phyloP scores from a whole-genome alignment of 1,140 invertebrate genomes.

The Hyphantria cunea region DNA sequence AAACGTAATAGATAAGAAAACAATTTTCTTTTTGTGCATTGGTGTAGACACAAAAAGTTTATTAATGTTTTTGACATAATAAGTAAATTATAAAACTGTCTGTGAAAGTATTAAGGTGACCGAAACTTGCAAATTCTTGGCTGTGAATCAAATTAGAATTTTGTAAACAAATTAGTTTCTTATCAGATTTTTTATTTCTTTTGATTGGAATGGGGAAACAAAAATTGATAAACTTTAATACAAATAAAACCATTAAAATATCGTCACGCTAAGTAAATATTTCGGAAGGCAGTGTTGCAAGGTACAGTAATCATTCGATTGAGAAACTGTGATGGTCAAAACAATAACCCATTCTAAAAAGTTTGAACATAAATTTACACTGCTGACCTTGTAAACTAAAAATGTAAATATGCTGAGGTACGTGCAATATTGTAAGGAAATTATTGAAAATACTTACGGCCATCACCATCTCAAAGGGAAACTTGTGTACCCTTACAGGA shows the following conservation, averaged over 20 bases:
- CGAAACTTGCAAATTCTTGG: too few relatives aligned
- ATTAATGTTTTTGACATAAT: too few relatives aligned
- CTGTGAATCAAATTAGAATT: too few relatives aligned
- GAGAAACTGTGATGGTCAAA: conserved; percentile 14
- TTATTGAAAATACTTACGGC: conserved; percentile 87
- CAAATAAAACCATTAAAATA: conserved; percentile 12
- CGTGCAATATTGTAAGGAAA: not conserved
- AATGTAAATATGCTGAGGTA: too few relatives aligned
- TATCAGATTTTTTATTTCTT: too few relatives aligned
- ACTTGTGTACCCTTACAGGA: conserved; percentile 97
- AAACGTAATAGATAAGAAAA: too few relatives aligned
- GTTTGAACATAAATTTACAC: not conserved
- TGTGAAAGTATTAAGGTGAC: too few relatives aligned
- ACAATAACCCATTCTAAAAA: not conserved
- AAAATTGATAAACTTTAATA: not conserved
- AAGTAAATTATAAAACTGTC: too few relatives aligned
- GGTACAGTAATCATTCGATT: conserved; percentile 9
- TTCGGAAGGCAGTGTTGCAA: conserved; percentile 11
- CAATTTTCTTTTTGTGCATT: too few relatives aligned
- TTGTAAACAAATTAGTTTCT: too few relatives aligned
- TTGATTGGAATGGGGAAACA: too few relatives aligned
- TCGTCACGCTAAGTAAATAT: conserved; percentile 7
- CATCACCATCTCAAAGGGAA: conserved; percentile 98
- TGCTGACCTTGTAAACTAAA: conserved; percentile 7
- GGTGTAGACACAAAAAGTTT: too few relatives aligned